These are phyloP conservation scores for Platalea minor DNA, from an alignment of 2,797 vertebrate species.

Conservation along the genomic window DNA sequence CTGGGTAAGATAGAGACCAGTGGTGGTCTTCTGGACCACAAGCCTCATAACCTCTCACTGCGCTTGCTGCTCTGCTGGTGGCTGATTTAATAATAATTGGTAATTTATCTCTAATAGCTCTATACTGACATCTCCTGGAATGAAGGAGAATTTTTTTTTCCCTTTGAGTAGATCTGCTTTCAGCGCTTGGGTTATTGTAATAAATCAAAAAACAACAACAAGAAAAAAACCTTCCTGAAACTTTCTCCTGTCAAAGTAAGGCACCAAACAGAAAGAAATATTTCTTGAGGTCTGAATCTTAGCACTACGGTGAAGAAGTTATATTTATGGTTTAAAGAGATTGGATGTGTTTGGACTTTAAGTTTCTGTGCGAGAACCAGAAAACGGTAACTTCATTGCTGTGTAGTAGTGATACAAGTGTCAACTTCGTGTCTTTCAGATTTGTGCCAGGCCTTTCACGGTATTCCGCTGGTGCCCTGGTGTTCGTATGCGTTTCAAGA, in stretches of 20 bases:
- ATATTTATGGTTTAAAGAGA: not conserved
- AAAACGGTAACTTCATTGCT: not conserved
- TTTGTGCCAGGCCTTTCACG: slow-evolving; percentile 96
- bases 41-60: not conserved
- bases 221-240: not conserved
- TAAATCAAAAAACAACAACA: not conserved
- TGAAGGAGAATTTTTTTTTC: not conserved
- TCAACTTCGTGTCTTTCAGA: slow-evolving; percentile 73
- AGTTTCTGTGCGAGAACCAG: not conserved
- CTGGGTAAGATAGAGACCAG: not conserved
- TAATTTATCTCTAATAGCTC: not conserved
- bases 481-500: slow-evolving; percentile 98
- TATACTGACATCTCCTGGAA: not conserved
- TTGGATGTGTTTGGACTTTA: not conserved
- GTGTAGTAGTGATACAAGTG: not conserved
- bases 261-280: not conserved
- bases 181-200: not conserved
- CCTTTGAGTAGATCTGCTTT: not conserved
- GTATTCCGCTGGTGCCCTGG: slow-evolving; percentile 98
- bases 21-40: not conserved
- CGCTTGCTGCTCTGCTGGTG: not conserved
- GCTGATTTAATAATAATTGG: not conserved
- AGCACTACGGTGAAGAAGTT: not conserved
- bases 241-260: not conserved
- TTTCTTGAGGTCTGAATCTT: not conserved